Evolutionary conservation across 2,113 vertebrate species (phyloP).

Genomic region (Nanorana parkeri): DNA sequence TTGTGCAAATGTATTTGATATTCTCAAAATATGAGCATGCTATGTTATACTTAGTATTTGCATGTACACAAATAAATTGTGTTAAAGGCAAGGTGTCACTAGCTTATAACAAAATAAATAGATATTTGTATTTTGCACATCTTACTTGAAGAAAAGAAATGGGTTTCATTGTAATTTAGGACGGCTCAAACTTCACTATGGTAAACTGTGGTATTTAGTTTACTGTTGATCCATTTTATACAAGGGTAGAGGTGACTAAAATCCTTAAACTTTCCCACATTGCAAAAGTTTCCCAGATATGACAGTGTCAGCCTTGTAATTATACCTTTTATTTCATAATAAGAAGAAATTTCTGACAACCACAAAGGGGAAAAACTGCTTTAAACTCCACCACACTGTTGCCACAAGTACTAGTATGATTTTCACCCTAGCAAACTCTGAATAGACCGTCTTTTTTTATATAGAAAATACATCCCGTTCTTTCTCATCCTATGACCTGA

Average conservation of each 20-base stretch:
- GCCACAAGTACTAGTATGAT: not conserved
- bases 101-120: not conserved
- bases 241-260: too few species aligned
- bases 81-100: conserved; percentile 3
- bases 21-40: conserved; percentile 35
- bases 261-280: too few species aligned
- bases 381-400: not conserved
- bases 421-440: conserved; percentile 14
- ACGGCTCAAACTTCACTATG: not conserved
- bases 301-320: too few species aligned
- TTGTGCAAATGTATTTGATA: conserved; percentile 16
- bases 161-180: not conserved
- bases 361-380: not conserved
- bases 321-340: too few species aligned
- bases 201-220: not conserved
- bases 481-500: not conserved
- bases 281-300: too few species aligned
- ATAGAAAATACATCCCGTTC: conserved; percentile 1
- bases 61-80: conserved; percentile 11
- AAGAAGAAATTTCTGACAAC: too few species aligned
- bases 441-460: not conserved
- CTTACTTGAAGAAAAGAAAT: not conserved
- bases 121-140: not conserved
- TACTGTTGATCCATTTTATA: too few species aligned
- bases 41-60: not conserved